Conservation (phyloP, 2,888 invertebrate genomes). For the Lysandra coridon region DNA sequence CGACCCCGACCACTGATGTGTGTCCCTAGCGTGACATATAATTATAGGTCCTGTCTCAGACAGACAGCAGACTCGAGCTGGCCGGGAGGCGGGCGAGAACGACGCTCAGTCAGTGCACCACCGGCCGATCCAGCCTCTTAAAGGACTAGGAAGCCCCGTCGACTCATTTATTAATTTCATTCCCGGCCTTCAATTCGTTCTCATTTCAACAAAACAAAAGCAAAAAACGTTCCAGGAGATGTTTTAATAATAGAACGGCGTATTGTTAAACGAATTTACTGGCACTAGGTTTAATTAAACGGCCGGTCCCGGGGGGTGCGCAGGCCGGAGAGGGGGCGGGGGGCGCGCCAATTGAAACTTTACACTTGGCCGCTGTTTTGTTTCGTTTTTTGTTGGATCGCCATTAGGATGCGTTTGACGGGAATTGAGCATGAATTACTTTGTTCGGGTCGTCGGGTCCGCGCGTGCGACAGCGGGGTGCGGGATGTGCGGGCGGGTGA, state of each 20-base stretch:
- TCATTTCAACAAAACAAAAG: constrained; percentile 20
- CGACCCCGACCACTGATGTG: background rate
- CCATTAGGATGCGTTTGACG: constrained; percentile 11
- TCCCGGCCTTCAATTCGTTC: constrained; percentile 13
- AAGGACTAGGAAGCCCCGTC: background rate
- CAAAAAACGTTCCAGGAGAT: background rate
- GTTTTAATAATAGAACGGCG: constrained; percentile 20
- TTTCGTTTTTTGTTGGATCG: constrained; percentile 18
- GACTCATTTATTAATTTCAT: constrained; percentile 12
- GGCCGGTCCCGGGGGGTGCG: background rate
- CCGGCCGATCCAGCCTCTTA: background rate
- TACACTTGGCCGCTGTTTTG: constrained; percentile 27
- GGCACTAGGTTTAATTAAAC: constrained; percentile 30
- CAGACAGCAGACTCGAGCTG: background rate
- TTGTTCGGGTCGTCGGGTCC: background rate
- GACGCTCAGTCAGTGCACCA: background rate
- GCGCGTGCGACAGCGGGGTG: background rate
- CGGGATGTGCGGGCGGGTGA: background rate
- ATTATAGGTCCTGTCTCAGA: background rate
- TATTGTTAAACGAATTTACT: constrained; percentile 29
- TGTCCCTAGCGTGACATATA: background rate
- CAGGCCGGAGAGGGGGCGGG: background rate
- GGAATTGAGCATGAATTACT: constrained; percentile 8
- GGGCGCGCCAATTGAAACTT: constrained; percentile 25
- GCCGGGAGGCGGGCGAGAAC: background rate